Conservation (phyloP, 2,888 invertebrate species). For the Drosophila multiciliata region DNA sequence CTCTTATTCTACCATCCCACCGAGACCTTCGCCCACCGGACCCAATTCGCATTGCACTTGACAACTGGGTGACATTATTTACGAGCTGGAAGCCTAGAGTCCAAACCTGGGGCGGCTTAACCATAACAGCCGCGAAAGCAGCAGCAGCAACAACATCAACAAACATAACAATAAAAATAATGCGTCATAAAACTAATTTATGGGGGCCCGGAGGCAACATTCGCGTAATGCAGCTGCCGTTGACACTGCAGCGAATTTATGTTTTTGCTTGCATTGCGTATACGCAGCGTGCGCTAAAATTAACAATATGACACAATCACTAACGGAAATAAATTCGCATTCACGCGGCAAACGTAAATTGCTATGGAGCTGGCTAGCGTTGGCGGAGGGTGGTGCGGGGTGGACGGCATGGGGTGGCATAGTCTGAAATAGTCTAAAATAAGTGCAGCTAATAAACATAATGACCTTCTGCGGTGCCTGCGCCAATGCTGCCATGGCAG, state of each 20-base stretch:
- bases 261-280: slow-evolving; percentile 60
- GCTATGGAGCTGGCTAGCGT: slow-evolving; percentile 23
- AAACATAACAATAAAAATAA: slow-evolving; percentile 11
- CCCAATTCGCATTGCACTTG: slow-evolving; percentile 18
- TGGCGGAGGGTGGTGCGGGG: background rate
- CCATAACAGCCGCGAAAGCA: slow-evolving; percentile 1
- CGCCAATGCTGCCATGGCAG: slow-evolving; percentile 12
- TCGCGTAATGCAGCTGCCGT: slow-evolving; percentile 29
- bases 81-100: slow-evolving; percentile 22
- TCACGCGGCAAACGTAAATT: slow-evolving; percentile 59
- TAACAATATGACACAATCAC: slow-evolving; percentile 76
- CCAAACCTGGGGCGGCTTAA: slow-evolving; percentile 9
- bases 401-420: slow-evolving; percentile 8
- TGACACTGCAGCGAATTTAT: slow-evolving; percentile 50
- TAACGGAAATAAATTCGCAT: slow-evolving; percentile 77
- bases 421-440: slow-evolving; percentile 64
- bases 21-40: background rate
- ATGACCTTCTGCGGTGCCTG: slow-evolving; percentile 65
- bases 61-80: slow-evolving; percentile 41
- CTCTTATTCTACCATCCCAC: background rate
- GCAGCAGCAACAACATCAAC: background rate
- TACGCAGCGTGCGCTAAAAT: slow-evolving; percentile 73
- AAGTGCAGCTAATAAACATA: slow-evolving; percentile 69
- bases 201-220: slow-evolving; percentile 22
- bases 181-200: slow-evolving; percentile 53